phyloP scores from a whole-genome alignment of 2,888 invertebrate species.

The Orthonevra nobilis region DNA sequence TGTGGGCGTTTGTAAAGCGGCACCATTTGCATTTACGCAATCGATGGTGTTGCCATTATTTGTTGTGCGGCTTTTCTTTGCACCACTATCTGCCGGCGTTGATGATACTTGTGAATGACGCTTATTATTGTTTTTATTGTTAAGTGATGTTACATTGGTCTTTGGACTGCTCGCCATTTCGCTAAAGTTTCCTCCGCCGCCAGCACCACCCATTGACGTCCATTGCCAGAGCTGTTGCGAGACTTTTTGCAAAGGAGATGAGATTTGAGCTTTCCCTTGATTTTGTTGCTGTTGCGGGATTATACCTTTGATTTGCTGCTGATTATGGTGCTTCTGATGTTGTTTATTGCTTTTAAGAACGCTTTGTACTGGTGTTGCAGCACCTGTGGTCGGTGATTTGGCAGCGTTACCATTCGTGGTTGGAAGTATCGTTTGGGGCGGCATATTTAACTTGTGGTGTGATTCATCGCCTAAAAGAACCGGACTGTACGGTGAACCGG shows the following conservation, averaged over 20 bases:
- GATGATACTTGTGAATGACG: slow-evolving; percentile 68
- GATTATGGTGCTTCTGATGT: slow-evolving; percentile 76
- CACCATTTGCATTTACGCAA: slow-evolving; percentile 17
- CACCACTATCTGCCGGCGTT: slow-evolving; percentile 71
- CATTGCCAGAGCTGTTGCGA: slow-evolving; percentile 59
- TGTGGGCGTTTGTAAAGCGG: slow-evolving; percentile 37
- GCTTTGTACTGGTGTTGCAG: slow-evolving; percentile 50
- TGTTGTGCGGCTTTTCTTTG: slow-evolving; percentile 76
- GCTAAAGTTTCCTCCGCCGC: slow-evolving; percentile 40
- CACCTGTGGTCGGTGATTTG: slow-evolving; percentile 71
- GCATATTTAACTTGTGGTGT: slow-evolving; percentile 74
- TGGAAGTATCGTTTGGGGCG: slow-evolving; percentile 78
- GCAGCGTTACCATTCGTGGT: slow-evolving; percentile 72
- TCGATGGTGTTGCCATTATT: slow-evolving; percentile 31
- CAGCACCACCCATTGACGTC: slow-evolving; percentile 40
- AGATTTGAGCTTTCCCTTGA: slow-evolving; percentile 36
- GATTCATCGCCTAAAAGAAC: slow-evolving; percentile 82
- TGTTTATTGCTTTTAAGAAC: slow-evolving; percentile 48
- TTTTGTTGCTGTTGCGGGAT: slow-evolving; percentile 70
- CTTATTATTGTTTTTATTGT: slow-evolving; percentile 69
- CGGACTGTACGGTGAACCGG: slow-evolving; percentile 91
- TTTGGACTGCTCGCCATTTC: slow-evolving; percentile 54
- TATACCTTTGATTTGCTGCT: slow-evolving; percentile 71
- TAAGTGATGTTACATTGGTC: slow-evolving; percentile 35
- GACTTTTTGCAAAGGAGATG: slow-evolving; percentile 36